Conservation (phyloP, 2,797 vertebrate species). For the Melanogrammus aeglefinus region DNA sequence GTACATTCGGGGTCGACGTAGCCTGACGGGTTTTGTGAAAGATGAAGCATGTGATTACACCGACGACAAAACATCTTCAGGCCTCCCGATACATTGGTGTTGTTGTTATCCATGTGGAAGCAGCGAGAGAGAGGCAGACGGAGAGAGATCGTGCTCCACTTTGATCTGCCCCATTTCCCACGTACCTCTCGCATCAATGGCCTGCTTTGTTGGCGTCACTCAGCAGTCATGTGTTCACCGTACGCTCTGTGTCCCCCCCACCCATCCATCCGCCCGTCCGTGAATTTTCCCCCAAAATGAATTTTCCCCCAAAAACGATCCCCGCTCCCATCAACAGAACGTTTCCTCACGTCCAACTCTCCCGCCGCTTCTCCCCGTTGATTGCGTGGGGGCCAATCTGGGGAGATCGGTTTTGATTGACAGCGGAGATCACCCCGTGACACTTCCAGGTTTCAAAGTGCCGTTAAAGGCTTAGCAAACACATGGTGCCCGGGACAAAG, state of each 20-base stretch:
- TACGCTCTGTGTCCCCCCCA: background rate
- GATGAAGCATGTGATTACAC: too few species aligned
- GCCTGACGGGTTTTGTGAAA: too few species aligned
- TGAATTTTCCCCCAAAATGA: slow-evolving; percentile 30
- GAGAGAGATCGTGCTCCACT: too few species aligned
- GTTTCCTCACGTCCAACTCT: slow-evolving; percentile 32
- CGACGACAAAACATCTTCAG: too few species aligned
- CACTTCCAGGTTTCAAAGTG: slow-evolving; percentile 33
- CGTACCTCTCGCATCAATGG: background rate
- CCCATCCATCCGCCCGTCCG: too few species aligned
- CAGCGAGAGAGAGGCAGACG: too few species aligned
- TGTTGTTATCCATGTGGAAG: too few species aligned
- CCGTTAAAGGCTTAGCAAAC: slow-evolving; percentile 41
- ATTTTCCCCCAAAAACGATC: slow-evolving; percentile 19
- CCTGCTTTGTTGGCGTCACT: background rate
- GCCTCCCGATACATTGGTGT: too few species aligned
- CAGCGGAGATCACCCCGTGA: slow-evolving; percentile 36
- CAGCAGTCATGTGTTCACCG: background rate
- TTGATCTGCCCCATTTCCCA: too few species aligned
- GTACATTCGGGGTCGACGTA: too few species aligned
- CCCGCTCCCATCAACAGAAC: slow-evolving; percentile 1
- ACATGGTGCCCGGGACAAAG: slow-evolving; percentile 44
- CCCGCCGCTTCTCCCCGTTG: slow-evolving; percentile 33
- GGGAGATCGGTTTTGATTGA: slow-evolving; percentile 49
- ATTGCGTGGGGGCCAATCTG: slow-evolving; percentile 33